Conservation (phyloP, 2,113 vertebrate species). For the Barbus barbus region DNA sequence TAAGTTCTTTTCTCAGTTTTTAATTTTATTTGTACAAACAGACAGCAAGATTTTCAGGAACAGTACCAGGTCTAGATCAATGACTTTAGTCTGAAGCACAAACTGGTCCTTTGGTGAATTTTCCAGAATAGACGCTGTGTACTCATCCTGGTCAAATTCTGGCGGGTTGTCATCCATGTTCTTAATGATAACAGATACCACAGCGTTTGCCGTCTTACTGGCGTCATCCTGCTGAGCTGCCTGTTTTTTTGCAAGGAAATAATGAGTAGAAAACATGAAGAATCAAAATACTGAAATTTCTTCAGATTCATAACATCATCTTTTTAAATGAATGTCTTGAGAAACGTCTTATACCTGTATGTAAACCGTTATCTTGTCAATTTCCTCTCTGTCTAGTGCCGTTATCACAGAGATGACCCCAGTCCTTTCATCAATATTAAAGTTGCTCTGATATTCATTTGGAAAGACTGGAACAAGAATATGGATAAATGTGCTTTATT, state of each 20-base stretch:
- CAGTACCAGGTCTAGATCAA: conserved; percentile 74
- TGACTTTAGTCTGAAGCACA: conserved; percentile 67
- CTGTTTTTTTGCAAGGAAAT: conserved; percentile 54
- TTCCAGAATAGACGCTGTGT: conserved; percentile 68
- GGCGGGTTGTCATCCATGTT: conserved; percentile 75
- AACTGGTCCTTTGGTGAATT: conserved; percentile 68
- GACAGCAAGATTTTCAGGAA: not conserved
- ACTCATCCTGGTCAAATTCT: conserved; percentile 62
- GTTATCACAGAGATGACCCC: conserved; percentile 69
- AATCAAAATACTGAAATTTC: not conserved
- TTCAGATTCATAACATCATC: not conserved
- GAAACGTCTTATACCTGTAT: conserved; percentile 73
- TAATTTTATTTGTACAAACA: not conserved
- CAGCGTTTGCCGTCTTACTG: conserved; percentile 71
- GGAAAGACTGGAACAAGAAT: conserved; percentile 69
- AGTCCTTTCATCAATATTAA: conserved; percentile 59
- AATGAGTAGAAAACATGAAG: not conserved
- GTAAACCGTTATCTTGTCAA: conserved; percentile 64
- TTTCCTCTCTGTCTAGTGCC: conserved; percentile 74
- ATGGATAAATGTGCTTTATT: not conserved
- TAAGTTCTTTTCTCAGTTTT: not conserved
- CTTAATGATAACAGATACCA: conserved; percentile 71
- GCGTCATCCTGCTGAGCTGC: conserved; percentile 73
- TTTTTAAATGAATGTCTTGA: not conserved
- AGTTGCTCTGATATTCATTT: conserved; percentile 52